A percentile compares a stretch with the other conserved stretches of the same genome.
These are phyloP conservation scores for Sarcophaga subvicina DNA, from an alignment of 2,888 invertebrate genomes.

Conservation along the genomic window DNA sequence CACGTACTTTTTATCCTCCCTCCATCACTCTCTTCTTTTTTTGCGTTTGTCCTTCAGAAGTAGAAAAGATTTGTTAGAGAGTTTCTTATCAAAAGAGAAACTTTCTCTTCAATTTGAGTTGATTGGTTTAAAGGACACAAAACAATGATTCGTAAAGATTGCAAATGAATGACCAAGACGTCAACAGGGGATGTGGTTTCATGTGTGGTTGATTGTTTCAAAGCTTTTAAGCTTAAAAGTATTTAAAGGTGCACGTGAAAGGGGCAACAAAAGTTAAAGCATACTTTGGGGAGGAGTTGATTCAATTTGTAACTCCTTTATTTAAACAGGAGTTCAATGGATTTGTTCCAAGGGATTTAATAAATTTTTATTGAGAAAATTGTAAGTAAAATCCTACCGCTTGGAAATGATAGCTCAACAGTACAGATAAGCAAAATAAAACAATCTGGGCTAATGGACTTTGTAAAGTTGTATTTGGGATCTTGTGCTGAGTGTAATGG, in stretches of 20 bases:
- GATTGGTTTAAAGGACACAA: not conserved
- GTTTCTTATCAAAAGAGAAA: not conserved
- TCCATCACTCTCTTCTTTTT: too few species aligned
- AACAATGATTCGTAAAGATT: not conserved
- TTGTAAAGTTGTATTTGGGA: too few species aligned
- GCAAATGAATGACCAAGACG: not conserved
- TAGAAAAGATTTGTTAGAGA: not conserved
- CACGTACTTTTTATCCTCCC: not conserved
- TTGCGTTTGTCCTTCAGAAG: not conserved
- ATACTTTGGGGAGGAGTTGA: not conserved
- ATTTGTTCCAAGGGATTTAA: too few species aligned
- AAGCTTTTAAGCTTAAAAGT: not conserved
- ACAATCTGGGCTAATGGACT: too few species aligned
- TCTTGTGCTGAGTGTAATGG: too few species aligned
- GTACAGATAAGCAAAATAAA: too few species aligned
- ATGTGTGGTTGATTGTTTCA: too few species aligned
- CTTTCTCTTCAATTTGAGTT: not conserved
- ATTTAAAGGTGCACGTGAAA: not conserved
- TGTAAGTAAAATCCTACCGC: too few species aligned
- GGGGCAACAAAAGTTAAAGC: not conserved
- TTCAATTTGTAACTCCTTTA: not conserved
- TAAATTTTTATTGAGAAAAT: too few species aligned
- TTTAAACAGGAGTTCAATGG: too few species aligned
- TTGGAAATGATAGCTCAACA: too few species aligned
- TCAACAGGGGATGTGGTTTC: not conserved